Evolutionary conservation across 2,888 invertebrate species (phyloP).

Genomic region (Drosophila paramelanica): DNA sequence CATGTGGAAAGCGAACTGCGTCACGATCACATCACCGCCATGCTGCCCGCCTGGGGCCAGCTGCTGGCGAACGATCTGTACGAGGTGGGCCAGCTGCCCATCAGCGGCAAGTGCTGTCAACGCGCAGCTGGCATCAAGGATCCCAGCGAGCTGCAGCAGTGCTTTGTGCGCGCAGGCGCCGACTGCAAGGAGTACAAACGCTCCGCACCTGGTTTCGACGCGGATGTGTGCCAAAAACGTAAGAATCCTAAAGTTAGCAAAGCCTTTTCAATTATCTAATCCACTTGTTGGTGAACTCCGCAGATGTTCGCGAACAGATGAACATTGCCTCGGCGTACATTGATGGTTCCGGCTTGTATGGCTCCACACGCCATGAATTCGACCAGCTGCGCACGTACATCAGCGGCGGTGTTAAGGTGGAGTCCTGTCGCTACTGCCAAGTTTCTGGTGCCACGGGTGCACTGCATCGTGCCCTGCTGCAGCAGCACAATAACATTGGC

Average conservation of each 20-base stretch:
- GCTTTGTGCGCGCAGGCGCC: constrained; percentile 86
- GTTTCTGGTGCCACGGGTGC: constrained; percentile 89
- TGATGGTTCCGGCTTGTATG: constrained; percentile 93
- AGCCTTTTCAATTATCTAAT: neutral
- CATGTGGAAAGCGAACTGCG: constrained; percentile 86
- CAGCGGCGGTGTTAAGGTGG: constrained; percentile 89
- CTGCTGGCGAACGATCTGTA: constrained; percentile 90
- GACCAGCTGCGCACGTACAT: constrained; percentile 89
- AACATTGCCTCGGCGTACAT: constrained; percentile 93
- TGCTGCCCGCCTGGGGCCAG: constrained; percentile 93
- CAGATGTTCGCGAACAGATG: constrained; percentile 92
- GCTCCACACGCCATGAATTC: constrained; percentile 89
- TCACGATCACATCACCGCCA: constrained; percentile 91
- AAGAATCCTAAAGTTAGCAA: constrained; percentile 70
- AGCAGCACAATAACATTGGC: constrained; percentile 93
- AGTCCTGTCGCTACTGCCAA: constrained; percentile 88
- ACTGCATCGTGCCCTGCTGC: constrained; percentile 89
- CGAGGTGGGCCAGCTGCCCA: constrained; percentile 87
- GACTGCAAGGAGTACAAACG: constrained; percentile 89
- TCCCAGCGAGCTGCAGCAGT: constrained; percentile 86
- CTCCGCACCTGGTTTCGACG: constrained; percentile 88
- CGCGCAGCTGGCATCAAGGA: constrained; percentile 63
- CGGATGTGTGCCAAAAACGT: constrained; percentile 88
- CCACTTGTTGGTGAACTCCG: constrained; percentile 2
- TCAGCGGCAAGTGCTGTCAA: constrained; percentile 83